These are phyloP conservation scores for Doryteuthis pealeii DNA, from an alignment of 1,140 invertebrate species.

Conservation along the genomic window DNA sequence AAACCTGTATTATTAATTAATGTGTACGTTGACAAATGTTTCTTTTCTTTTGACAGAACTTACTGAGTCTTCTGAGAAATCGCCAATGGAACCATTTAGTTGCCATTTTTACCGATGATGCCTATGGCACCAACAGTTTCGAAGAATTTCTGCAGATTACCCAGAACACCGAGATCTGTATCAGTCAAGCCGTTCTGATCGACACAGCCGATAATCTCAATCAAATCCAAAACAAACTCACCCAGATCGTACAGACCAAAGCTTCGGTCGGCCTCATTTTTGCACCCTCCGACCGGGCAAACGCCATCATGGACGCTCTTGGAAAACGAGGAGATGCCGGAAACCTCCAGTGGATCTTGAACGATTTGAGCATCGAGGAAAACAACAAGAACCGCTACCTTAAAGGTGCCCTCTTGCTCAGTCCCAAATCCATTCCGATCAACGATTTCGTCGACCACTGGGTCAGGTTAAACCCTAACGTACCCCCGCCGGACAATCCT, in stretches of 20 bases:
- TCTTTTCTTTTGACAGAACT: background rate
- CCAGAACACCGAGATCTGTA: slow-evolving; percentile 35
- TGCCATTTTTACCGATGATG: slow-evolving; percentile 51
- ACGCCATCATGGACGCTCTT: slow-evolving; percentile 22
- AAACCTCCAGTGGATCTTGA: slow-evolving; percentile 44
- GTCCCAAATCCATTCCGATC: slow-evolving; percentile 29
- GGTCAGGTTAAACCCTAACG: slow-evolving; percentile 37
- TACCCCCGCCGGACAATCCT: slow-evolving; percentile 44
- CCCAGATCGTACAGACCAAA: slow-evolving; percentile 21
- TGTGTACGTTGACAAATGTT: too few relatives aligned
- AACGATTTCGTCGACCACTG: slow-evolving; percentile 51
- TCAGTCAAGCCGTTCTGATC: slow-evolving; percentile 25
- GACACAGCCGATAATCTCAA: slow-evolving; percentile 13
- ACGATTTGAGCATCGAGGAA: slow-evolving; percentile 32
- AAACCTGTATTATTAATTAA: too few relatives aligned
- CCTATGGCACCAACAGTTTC: slow-evolving; percentile 42
- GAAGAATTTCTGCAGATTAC: slow-evolving; percentile 40
- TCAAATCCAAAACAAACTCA: slow-evolving; percentile 23
- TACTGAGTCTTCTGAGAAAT: slow-evolving; percentile 40
- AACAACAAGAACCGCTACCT: slow-evolving; percentile 30
- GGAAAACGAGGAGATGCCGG: slow-evolving; percentile 18
- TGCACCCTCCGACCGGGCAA: slow-evolving; percentile 18
- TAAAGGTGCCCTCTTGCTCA: slow-evolving; percentile 39
- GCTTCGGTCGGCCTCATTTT: slow-evolving; percentile 36
- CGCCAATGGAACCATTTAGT: slow-evolving; percentile 59